Percentiles rank a stretch among this genome's conserved stretches.
phyloP scores from a whole-genome alignment of 1,140 invertebrate species.

The Chymomyza costata region DNA sequence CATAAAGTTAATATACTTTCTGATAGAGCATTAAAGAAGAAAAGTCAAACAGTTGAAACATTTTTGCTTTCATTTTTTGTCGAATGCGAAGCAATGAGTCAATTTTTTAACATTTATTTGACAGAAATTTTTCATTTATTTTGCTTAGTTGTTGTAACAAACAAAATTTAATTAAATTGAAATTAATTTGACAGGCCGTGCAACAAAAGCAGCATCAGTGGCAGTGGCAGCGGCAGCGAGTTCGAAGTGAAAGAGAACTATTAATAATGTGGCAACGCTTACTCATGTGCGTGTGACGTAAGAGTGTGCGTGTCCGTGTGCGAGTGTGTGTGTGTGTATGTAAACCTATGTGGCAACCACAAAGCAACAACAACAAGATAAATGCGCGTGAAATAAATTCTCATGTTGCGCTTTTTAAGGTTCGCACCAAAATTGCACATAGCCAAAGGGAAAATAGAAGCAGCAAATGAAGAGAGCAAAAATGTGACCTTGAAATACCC shows the following conservation, averaged over 20 bases:
- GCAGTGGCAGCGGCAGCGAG: no score
- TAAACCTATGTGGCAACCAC: slow-evolving; percentile 5
- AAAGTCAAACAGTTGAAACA: neutral
- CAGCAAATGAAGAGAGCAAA: no score
- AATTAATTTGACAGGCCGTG: slow-evolving; percentile 73
- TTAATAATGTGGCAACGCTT: no score
- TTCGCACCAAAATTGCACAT: slow-evolving; percentile 59
- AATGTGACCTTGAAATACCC: no score
- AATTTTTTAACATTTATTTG: slow-evolving; percentile 74
- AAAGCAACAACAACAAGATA: slow-evolving; percentile 38
- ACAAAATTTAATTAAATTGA: slow-evolving; percentile 73
- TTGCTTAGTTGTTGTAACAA: slow-evolving; percentile 21
- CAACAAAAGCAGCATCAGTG: no score
- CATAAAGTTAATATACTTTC: neutral
- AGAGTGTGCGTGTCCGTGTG: no score
- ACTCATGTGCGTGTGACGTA: no score
- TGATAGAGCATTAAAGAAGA: neutral
- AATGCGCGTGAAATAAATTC: slow-evolving; percentile 69
- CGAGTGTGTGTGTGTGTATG: slow-evolving; percentile 26
- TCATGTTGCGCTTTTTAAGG: slow-evolving; percentile 67
- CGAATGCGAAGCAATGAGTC: slow-evolving; percentile 58
- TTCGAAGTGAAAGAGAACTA: no score
- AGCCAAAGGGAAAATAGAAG: slow-evolving; percentile 14
- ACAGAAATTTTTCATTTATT: slow-evolving; percentile 72
- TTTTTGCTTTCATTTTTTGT: slow-evolving; percentile 7